phyloP scores from a whole-genome alignment of 2,797 vertebrate species.

The Sebastes steindachneri region DNA sequence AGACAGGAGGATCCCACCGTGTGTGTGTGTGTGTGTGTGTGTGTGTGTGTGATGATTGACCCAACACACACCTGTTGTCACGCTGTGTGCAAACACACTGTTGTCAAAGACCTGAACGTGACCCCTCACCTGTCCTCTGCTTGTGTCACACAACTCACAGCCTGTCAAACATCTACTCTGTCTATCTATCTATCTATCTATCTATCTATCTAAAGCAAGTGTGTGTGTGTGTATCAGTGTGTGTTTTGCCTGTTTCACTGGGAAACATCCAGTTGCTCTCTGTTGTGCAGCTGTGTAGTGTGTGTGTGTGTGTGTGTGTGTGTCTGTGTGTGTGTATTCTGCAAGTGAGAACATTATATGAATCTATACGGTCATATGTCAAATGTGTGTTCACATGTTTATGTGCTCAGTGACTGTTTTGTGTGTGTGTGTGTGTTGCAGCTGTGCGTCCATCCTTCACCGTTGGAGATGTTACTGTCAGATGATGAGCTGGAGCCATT shows the following conservation, averaged over 20 bases:
- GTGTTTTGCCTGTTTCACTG: not conserved
- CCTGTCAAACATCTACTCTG: not conserved
- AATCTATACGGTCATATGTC: not conserved
- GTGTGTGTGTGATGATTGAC: not conserved
- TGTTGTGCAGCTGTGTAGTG: constrained; percentile 8
- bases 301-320: constrained; percentile 14
- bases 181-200: not conserved
- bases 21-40: not conserved
- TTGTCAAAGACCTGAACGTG: constrained; percentile 5
- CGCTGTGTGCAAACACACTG: constrained; percentile 22
- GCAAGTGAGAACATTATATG: not conserved
- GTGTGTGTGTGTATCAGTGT: not conserved
- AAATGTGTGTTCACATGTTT: not conserved
- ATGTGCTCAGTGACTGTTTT: not conserved
- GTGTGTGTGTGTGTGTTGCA: constrained; percentile 12
- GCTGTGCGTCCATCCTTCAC: constrained; percentile 43
- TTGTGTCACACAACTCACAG: constrained; percentile 36
- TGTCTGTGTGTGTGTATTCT: not conserved
- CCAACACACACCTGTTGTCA: constrained; percentile 60
- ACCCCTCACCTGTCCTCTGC: constrained; percentile 51
- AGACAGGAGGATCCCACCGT: constrained; percentile 23
- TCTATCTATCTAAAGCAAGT: not conserved
- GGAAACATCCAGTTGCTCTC: not conserved
- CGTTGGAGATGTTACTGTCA: constrained; percentile 20
- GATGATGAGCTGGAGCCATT: constrained; percentile 30